Conservation (phyloP, 2,113 vertebrate species). For the Myiopsitta monachus region DNA sequence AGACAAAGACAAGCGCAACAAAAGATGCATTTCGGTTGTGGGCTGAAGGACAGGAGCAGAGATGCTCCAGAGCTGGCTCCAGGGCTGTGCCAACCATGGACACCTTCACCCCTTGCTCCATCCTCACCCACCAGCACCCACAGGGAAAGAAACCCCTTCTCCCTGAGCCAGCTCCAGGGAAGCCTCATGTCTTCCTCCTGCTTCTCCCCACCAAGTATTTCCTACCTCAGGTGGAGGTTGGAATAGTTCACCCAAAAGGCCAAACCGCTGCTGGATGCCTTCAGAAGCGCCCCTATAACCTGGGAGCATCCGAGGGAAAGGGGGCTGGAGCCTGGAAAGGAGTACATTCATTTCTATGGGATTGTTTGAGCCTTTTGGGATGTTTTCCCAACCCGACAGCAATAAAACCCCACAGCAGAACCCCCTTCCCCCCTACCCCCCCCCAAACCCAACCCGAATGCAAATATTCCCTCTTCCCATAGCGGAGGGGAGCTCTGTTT, state of each 20-base stretch:
- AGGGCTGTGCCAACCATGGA: fast-evolving
- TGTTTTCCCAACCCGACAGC: fast-evolving
- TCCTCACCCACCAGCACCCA: not conserved
- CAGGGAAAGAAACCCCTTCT: not conserved
- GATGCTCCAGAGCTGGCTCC: fast-evolving
- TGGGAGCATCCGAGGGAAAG: not conserved
- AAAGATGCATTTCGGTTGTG: not conserved
- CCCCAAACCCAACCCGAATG: not conserved
- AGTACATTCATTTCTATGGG: not conserved
- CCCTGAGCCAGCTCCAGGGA: not conserved
- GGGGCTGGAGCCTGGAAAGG: not conserved
- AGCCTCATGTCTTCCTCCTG: not conserved
- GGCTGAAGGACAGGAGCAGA: not conserved
- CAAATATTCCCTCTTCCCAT: not conserved
- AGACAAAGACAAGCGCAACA: slow-evolving; percentile 2
- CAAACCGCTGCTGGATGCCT: fast-evolving
- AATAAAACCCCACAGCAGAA: not conserved
- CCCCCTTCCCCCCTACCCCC: too few species aligned
- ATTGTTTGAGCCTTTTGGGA: fast-evolving
- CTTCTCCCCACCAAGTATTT: not conserved
- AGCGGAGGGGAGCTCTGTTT: not conserved
- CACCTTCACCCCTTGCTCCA: not conserved
- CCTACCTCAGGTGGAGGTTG: not conserved
- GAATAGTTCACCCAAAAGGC: not conserved
- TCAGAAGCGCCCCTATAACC: fast-evolving